Percentiles rank a stretch among this genome's conserved stretches.
These are phyloP conservation scores for Nothocercus julius DNA, from an alignment of 2,113 vertebrate species.

Conservation along the genomic window DNA sequence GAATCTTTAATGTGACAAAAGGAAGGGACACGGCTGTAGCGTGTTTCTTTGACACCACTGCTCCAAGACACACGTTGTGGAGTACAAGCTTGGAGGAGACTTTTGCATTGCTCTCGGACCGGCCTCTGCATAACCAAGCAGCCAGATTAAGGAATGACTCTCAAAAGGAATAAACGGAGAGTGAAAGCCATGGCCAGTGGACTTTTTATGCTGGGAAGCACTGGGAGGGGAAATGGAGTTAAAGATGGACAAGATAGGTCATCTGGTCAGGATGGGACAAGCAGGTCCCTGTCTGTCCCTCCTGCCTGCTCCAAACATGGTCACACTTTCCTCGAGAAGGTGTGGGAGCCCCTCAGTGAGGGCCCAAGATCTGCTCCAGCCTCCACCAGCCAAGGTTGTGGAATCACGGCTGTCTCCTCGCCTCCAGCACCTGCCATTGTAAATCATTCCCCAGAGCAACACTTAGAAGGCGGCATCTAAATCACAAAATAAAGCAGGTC, in stretches of 20 bases:
- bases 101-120: not conserved
- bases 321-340: not conserved
- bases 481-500: conserved; percentile 73
- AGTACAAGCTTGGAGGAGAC: not conserved
- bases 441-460: conserved; percentile 53
- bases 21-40: not conserved
- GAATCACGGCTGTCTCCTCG: not conserved
- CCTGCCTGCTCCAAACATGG: not conserved
- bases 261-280: not conserved
- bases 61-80: not conserved
- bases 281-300: not conserved
- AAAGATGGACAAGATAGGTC: not conserved
- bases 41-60: not conserved
- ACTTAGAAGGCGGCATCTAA: conserved; percentile 65
- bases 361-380: not conserved
- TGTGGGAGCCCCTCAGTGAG: not conserved
- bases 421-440: not conserved
- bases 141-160: not conserved
- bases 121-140: not conserved
- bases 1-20: conserved; percentile 47
- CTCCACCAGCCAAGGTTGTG: not conserved
- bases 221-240: not conserved
- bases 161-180: not conserved
- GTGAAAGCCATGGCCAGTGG: not conserved
- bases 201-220: not conserved